Percentiles rank a stretch among this genome's conserved stretches.
Evolutionary conservation across 1,140 invertebrate species (phyloP).

Genomic region (Listronotus bonariensis): DNA sequence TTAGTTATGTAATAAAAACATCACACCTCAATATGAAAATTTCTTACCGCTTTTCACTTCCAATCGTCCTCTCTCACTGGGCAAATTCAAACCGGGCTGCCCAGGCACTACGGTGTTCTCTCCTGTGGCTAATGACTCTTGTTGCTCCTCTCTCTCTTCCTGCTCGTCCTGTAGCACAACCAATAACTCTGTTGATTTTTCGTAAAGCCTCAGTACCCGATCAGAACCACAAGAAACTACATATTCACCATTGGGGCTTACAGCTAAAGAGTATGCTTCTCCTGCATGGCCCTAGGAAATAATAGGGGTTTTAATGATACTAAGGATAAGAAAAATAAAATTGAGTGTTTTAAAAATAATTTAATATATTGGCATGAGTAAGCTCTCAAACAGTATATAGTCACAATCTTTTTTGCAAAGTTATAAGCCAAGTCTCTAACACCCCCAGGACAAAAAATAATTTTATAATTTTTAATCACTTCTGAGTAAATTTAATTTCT

Average conservation of each 20-base stretch:
- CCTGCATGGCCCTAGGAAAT: slow-evolving; percentile 74
- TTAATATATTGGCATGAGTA: too few species aligned
- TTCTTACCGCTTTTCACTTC: slow-evolving; percentile 75
- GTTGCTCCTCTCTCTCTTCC: slow-evolving; percentile 81
- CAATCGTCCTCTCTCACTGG: slow-evolving; percentile 87
- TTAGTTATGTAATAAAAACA: too few species aligned
- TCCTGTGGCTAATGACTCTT: slow-evolving; percentile 72
- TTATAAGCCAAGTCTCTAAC: too few species aligned
- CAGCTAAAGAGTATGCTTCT: slow-evolving; percentile 74
- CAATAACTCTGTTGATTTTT: slow-evolving; percentile 80
- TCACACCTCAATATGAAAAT: slow-evolving; percentile 1
- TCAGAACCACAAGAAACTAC: slow-evolving; percentile 87
- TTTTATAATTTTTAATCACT: too few species aligned
- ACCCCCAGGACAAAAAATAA: too few species aligned
- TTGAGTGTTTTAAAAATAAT: too few species aligned
- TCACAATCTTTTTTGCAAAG: too few species aligned
- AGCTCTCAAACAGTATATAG: too few species aligned
- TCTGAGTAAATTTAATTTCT: too few species aligned
- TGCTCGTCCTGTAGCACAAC: slow-evolving; percentile 90
- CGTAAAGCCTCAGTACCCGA: slow-evolving; percentile 83
- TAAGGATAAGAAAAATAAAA: too few species aligned
- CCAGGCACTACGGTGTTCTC: slow-evolving; percentile 70
- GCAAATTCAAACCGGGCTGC: slow-evolving; percentile 75
- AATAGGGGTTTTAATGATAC: not conserved
- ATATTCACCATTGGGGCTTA: slow-evolving; percentile 82